Percentiles rank a stretch among this genome's conserved stretches.
phyloP scores from a whole-genome alignment of 2,888 invertebrate genomes.

The Leptinotarsa haldemani region DNA sequence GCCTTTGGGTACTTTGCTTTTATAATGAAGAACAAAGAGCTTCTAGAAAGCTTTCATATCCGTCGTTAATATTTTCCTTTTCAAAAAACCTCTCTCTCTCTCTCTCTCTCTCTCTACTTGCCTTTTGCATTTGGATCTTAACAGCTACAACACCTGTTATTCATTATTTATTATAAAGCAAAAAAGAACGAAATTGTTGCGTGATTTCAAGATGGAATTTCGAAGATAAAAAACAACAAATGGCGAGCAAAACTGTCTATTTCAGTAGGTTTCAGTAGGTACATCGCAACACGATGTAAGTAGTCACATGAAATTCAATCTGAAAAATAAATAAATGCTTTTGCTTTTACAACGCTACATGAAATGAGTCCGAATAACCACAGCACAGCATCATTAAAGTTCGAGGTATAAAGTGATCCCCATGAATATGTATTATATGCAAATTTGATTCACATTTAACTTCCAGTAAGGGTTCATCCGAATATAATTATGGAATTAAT shows the following conservation, averaged over 20 bases:
- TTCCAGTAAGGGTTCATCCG: conserved; percentile 17
- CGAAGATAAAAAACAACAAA: neutral
- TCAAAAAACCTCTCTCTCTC: no score
- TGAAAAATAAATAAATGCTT: neutral
- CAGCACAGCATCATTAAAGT: conserved; percentile 34
- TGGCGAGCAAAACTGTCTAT: neutral
- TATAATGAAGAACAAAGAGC: no score
- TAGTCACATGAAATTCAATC: neutral
- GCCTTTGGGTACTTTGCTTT: no score
- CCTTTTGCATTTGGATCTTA: no score
- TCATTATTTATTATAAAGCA: no score
- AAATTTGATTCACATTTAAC: conserved; percentile 37
- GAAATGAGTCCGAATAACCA: conserved; percentile 2
- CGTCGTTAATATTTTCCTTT: no score
- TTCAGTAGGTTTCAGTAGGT: neutral
- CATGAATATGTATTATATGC: conserved; percentile 42
- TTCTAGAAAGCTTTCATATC: no score
- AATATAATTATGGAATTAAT: conserved; percentile 21
- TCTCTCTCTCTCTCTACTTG: no score
- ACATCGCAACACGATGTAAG: neutral
- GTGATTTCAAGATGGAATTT: no score
- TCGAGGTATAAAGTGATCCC: conserved; percentile 26
- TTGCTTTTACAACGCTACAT: neutral
- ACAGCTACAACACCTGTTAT: no score
- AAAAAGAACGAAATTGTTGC: no score